Percentiles rank a stretch among this genome's conserved stretches.
These are phyloP conservation scores for Hartigia nigra DNA, from an alignment of 2,888 invertebrate species.

Conservation along the genomic window DNA sequence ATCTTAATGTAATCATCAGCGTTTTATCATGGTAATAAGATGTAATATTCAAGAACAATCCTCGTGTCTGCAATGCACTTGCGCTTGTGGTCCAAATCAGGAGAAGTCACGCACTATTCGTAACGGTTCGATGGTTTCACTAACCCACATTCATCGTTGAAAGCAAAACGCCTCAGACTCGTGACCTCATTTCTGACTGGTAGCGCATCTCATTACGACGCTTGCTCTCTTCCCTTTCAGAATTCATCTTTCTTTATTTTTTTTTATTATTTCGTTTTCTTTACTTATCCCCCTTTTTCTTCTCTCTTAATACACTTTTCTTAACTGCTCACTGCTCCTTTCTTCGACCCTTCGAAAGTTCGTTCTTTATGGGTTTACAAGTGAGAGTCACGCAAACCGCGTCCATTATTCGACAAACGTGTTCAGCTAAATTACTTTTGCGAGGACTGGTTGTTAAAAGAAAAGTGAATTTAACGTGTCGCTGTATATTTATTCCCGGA, in stretches of 20 bases:
- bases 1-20: background rate
- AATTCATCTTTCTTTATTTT: background rate
- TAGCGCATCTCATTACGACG: constrained; percentile 19
- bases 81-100: constrained; percentile 43
- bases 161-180: constrained; percentile 62
- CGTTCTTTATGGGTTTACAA: background rate
- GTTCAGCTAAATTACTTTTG: background rate
- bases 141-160: constrained; percentile 64
- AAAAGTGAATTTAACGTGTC: background rate
- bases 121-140: constrained; percentile 62
- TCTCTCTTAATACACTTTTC: background rate
- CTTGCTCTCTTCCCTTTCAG: background rate
- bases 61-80: background rate
- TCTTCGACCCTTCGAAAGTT: background rate
- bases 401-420: background rate
- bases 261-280: background rate
- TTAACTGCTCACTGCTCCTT: background rate
- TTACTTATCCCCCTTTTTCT: background rate
- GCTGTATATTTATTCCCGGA: background rate
- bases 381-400: background rate
- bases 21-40: background rate
- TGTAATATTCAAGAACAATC: background rate
- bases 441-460: background rate
- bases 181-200: constrained; percentile 56
- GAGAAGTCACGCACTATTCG: constrained; percentile 48